Conservation (phyloP, 2,113 vertebrate species). For the Penelope pileata region DNA sequence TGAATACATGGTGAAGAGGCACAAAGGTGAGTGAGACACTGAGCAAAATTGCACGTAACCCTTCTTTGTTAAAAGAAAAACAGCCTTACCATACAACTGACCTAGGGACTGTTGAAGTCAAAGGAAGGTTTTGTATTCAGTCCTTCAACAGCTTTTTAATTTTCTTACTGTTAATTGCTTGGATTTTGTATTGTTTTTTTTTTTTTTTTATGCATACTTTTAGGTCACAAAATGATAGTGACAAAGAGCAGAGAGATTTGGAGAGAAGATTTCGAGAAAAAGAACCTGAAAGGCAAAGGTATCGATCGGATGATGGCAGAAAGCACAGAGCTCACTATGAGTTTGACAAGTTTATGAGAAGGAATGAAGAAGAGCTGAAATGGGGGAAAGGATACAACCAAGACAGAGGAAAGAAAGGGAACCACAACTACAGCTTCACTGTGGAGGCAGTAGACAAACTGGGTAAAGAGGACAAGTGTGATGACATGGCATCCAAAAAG, state of each 20-base stretch:
- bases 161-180: constrained; percentile 21
- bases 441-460: constrained; percentile 85
- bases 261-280: constrained; percentile 87
- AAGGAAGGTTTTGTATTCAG: neutral
- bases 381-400: constrained; percentile 90
- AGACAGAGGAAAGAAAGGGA: constrained; percentile 89
- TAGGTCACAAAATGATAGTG: constrained; percentile 88
- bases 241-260: constrained; percentile 88
- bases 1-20: neutral
- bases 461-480: constrained; percentile 86
- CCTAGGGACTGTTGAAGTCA: neutral
- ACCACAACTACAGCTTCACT: constrained; percentile 82
- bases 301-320: constrained; percentile 85
- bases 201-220: constrained; percentile 12
- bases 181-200: constrained; percentile 5
- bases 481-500: constrained; percentile 86
- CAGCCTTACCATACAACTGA: neutral
- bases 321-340: constrained; percentile 89
- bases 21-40: neutral
- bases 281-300: constrained; percentile 82
- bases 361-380: constrained; percentile 89
- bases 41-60: neutral
- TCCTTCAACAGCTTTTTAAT: neutral
- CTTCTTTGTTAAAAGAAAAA: neutral
- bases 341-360: constrained; percentile 87